Base-by-base conservation (phyloP, 2,113 vertebrate genomes). In the Grus americana region DNA sequence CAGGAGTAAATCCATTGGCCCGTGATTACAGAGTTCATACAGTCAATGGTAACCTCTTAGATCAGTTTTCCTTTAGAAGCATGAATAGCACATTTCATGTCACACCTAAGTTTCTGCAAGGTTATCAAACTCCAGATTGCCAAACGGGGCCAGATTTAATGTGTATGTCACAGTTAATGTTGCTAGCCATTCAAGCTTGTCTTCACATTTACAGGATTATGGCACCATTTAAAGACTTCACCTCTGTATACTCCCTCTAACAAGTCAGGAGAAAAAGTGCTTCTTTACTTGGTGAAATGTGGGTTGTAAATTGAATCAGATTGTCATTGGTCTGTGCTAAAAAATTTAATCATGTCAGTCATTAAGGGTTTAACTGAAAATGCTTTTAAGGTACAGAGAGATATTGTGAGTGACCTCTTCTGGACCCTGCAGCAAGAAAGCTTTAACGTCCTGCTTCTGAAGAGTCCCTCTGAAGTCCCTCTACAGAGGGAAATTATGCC, bases 351-450 rank as follows among this genome's bases (percentile, higher is more conserved):
- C 26, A 57, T 57, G 32, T 50, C 38, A 36, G 38, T 75, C 66
- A 86, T 42, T 80, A 95, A 70, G 32, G 32, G 42, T 88, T 88
- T 90, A 73, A 54, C 40, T 86, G 67, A 94, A 91, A 91, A 75
- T 81, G 17, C 36, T 73, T 3, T 75, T 83, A 62, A 80, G 18
- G 67, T 83, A 54, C 30, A 75, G 54, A 68, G 9, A 85, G 23
- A n/a, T 61, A 73, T 7, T 89, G n/a, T 55, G 40, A 94, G 27
- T 70, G 58, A 91, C 50, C 27, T 73, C 61, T 85, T 72, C 59
- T 72, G 34, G 32, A 68, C 7, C 26, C 57, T 67, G 36, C 8
- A 38, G 36, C 57, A 70, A 68, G 30, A 38, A 90, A 85, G 13
- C 9, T 66, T 93, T 59, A 10, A 76, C 86, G 6, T 49, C 36